These are phyloP conservation scores for Paradisaea rubra DNA, from an alignment of 2,113 vertebrate species.

Conservation along the genomic window DNA sequence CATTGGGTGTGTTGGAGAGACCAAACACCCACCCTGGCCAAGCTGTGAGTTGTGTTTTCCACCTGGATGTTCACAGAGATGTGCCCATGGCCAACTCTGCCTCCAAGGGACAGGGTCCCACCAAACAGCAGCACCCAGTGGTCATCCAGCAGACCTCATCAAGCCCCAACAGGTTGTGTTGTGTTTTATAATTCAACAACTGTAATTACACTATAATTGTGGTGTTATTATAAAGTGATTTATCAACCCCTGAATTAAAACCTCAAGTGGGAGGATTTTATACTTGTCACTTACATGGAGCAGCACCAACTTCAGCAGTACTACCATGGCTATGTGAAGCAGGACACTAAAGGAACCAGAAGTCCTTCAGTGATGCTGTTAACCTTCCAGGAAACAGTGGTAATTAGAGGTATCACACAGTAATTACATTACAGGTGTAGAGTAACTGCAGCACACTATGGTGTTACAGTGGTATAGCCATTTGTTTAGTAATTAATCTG, in stretches of 20 bases:
- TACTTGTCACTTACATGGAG: neutral
- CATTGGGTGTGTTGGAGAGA: neutral
- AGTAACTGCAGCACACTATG: neutral
- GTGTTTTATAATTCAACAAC: neutral
- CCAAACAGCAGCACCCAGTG: neutral
- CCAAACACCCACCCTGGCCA: neutral
- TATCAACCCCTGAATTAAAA: neutral
- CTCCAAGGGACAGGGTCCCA: neutral
- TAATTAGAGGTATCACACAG: slow-evolving; percentile 37
- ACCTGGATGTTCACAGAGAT: neutral
- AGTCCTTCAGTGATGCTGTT: slow-evolving; percentile 31
- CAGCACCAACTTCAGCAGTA: neutral
- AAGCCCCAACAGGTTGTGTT: neutral
- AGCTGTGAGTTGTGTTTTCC: neutral
- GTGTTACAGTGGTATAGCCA: neutral
- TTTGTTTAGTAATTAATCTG: neutral
- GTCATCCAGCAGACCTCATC: neutral
- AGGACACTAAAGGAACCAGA: neutral
- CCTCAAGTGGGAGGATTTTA: neutral
- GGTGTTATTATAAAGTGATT: neutral
- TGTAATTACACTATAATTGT: neutral
- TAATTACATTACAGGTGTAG: slow-evolving; percentile 52
- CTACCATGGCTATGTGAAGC: neutral
- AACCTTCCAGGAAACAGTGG: slow-evolving; percentile 39
- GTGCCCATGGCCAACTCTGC: neutral